Conservation (phyloP, 1,140 invertebrate genomes). For the Ridgeia piscesae region DNA sequence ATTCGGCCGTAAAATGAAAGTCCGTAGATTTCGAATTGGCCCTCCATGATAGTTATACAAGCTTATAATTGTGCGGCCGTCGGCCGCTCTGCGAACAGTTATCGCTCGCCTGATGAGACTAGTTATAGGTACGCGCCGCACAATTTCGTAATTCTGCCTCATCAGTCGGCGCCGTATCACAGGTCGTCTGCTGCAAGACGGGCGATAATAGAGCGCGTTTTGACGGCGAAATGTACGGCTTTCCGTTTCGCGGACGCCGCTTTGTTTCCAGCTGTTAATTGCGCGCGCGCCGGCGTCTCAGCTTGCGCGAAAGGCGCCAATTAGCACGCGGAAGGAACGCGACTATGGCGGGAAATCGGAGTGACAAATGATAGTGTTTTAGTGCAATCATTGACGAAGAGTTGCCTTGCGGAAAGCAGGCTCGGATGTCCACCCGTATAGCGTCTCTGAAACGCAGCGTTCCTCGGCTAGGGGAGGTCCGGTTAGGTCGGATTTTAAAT, state of each 20-base stretch:
- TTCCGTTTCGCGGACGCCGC: neutral
- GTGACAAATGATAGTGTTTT: neutral
- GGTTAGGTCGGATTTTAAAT: neutral
- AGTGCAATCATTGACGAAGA: neutral
- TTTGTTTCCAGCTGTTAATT: neutral
- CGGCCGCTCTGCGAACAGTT: neutral
- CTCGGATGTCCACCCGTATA: neutral
- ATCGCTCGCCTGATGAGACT: neutral
- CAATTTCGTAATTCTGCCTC: neutral
- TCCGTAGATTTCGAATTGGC: neutral
- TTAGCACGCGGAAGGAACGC: neutral
- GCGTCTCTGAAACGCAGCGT: neutral
- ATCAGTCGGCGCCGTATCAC: neutral
- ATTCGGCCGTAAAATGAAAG: conserved; percentile 5
- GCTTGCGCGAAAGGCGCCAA: neutral
- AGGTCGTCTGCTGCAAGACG: neutral
- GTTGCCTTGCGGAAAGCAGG: neutral
- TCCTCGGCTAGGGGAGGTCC: neutral
- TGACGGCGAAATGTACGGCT: neutral
- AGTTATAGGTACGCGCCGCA: neutral
- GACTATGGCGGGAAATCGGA: neutral
- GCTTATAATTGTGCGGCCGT: neutral
- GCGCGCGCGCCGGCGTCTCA: neutral
- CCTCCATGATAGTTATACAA: neutral
- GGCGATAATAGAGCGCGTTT: neutral